Base-by-base conservation (phyloP, 2,113 vertebrate genomes). In the Talpa occidentalis region DNA sequence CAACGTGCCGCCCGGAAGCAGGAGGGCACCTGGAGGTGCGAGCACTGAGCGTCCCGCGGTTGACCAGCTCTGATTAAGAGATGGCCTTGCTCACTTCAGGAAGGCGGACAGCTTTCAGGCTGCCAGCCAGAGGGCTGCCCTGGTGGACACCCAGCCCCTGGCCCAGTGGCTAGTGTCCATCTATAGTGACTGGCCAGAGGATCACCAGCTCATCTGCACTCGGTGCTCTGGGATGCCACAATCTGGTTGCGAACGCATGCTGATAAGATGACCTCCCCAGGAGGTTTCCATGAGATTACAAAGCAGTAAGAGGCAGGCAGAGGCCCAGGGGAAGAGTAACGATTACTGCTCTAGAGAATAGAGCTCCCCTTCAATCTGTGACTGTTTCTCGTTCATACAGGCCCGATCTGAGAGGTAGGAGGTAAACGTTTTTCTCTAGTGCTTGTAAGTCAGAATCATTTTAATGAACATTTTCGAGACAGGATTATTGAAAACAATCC, bases 11-110 rank as follows among this genome's bases (percentile, higher is more conserved):
- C 17, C 10, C 2, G 4, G 54, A 81, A 37, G 79, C 44, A 1
- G 17, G 10, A 14, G 24, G 9, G 22, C 4, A 56, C 32, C 59
- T 9, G 22, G 11, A 21, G 52, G 7, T 0, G 7, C 1, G 37
- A 52, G 26, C 1, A 2, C 37, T 1, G 37, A 52, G 26, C 1
- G 2, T n/a, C 1, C 1, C 3, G 5, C 1, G 67, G 42, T 32
- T 73, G 5, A 1, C n/a, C 66, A 35, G 96, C 26, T 81, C 22
- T 2, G 54, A 70, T 49, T 49, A 95, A 67, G 30, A 89, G 60
- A 73, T 87, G 79, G 24, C 7, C 44, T 94, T 3, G 10, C 77
- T 94, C 83, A 92, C 47, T 62, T 84, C 67, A 85, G 64, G 32
- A 32, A 2, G 0, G 70, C 35, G 72, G 47, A 44, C 35, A 4